phyloP scores from a whole-genome alignment of 2,113 vertebrate genomes.

The Bungarus multicinctus region DNA sequence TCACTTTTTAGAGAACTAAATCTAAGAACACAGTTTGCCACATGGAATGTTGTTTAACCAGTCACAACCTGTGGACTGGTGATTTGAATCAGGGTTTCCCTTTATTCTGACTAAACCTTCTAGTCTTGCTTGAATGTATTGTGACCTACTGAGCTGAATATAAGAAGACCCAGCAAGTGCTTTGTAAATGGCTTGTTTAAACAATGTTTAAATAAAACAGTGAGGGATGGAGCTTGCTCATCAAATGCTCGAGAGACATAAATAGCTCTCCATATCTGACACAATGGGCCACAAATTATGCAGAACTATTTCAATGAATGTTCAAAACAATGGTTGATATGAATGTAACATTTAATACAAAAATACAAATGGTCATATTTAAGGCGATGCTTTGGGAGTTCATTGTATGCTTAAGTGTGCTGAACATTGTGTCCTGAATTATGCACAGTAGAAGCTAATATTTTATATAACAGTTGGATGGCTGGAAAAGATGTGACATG shows the following conservation, averaged over 20 bases:
- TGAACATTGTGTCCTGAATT: background rate
- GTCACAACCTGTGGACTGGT: background rate
- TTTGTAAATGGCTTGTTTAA: background rate
- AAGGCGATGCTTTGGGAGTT: background rate
- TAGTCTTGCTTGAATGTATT: background rate
- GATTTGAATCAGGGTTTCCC: background rate
- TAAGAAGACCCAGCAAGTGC: background rate
- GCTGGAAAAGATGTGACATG: slow-evolving; percentile 15
- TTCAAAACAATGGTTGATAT: background rate
- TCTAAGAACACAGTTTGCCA: background rate
- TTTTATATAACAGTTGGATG: slow-evolving; percentile 14
- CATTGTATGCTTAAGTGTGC: background rate
- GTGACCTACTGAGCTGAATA: background rate
- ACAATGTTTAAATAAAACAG: background rate
- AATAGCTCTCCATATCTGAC: too few species aligned
- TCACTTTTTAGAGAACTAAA: background rate
- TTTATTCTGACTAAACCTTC: background rate
- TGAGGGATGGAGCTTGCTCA: background rate
- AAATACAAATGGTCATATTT: background rate
- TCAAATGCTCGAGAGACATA: background rate
- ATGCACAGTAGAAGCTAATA: background rate
- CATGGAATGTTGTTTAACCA: background rate
- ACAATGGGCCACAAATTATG: background rate
- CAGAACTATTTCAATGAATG: background rate
- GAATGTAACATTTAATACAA: background rate